Percentiles rank a stretch among this genome's conserved stretches.
Conservation (phyloP, 2,888 invertebrate species). For the Horisme vitalbata region DNA sequence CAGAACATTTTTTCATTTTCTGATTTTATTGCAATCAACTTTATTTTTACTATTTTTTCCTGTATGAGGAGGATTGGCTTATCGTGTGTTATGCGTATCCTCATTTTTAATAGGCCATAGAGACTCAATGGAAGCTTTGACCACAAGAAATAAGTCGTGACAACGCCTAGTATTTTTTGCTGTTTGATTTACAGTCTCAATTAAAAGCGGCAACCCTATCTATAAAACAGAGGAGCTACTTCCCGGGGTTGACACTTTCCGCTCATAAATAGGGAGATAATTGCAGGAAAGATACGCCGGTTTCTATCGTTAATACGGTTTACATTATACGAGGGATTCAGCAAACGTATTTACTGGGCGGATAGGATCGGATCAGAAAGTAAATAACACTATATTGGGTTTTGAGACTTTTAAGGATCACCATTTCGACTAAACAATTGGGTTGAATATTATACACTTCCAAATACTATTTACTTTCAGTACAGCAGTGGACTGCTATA, state of each 20-base stretch:
- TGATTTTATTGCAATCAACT: no score
- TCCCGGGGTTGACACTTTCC: constrained; percentile 62
- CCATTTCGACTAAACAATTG: background rate
- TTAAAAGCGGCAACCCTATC: constrained; percentile 14
- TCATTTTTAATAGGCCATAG: no score
- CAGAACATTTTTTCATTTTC: no score
- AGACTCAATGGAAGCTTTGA: no score
- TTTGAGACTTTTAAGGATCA: background rate
- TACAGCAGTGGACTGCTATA: no score
- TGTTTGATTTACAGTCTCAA: background rate
- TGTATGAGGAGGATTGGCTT: no score
- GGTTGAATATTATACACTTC: no score
- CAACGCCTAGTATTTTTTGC: no score
- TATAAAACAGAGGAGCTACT: constrained; percentile 41
- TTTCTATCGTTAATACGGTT: constrained; percentile 52
- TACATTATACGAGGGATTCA: constrained; percentile 27
- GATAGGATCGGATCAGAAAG: constrained; percentile 10
- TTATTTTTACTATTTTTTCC: no score
- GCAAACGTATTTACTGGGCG: constrained; percentile 11
- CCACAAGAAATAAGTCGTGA: no score
- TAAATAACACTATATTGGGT: constrained; percentile 10
- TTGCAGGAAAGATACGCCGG: constrained; percentile 62
- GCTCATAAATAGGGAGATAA: constrained; percentile 64
- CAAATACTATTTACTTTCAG: no score
- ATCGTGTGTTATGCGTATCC: no score